Conservation (phyloP, 2,888 invertebrate species). For the Melikaiella ostensackeni region DNA sequence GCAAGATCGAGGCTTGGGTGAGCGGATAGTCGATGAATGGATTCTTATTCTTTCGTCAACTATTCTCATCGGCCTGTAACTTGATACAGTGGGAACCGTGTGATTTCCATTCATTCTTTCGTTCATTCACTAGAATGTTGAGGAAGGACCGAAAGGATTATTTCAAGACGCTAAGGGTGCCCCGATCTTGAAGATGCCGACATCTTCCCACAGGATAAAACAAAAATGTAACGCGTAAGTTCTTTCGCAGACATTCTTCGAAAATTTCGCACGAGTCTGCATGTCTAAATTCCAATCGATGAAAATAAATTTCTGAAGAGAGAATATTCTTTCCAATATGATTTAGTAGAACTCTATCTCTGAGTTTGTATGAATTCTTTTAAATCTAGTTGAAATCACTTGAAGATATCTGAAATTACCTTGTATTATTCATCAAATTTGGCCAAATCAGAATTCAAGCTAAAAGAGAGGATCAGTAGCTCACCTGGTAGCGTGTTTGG, state of each 20-base stretch:
- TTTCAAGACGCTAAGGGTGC: conserved; percentile 60
- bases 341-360: too few species aligned
- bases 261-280: conserved; percentile 24
- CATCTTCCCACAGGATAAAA: conserved; percentile 50
- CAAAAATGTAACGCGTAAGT: conserved; percentile 18
- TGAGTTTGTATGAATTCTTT: too few species aligned
- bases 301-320: too few species aligned
- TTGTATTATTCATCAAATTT: too few species aligned
- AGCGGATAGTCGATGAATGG: conserved; percentile 70
- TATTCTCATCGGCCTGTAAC: conserved; percentile 69
- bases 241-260: background rate
- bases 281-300: background rate
- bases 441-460: background rate
- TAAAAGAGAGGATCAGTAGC: background rate
- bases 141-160: conserved; percentile 68
- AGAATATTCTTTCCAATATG: too few species aligned
- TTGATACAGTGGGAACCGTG: conserved; percentile 76
- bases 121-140: conserved; percentile 63
- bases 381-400: background rate
- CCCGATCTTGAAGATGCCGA: conserved; percentile 47
- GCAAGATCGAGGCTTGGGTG: conserved; percentile 57
- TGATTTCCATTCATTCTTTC: conserved; percentile 64
- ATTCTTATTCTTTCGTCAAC: conserved; percentile 64
- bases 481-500: background rate
- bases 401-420: background rate